Base-by-base conservation (phyloP, 2,113 vertebrate genomes). In the Peromyscus californicus region DNA sequence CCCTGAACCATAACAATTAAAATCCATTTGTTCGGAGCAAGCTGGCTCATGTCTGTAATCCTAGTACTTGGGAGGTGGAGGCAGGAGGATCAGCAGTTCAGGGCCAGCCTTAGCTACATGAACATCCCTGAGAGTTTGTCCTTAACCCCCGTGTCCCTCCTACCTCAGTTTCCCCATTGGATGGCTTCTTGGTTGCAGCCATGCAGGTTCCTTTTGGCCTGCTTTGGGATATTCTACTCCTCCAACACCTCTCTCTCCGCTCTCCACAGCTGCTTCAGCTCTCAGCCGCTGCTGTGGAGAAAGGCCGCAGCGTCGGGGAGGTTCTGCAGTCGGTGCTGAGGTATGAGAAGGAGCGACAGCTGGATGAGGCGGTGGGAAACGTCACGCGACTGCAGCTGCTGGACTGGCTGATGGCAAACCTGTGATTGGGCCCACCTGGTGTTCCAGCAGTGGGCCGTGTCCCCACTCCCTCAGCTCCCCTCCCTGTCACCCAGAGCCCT, bases 341-440 rank as follows among this genome's bases (percentile, higher is more conserved):
- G 88, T 98, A 98, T 0, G 97, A 98, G 96, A 98, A 98, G 90
- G 93, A 98, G 90, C 93, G 97, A 39, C 97, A 98, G 72, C 96
- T 98, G 94, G 93, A 98, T 0, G 97, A 98, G 94, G 98, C 98
- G 0, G 91, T 97, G 95, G 98, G 97, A 2, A 98, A 97, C 11
- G 85, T 98, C 11, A 95, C 96, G 2, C 85, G 93, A 83, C 89
- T 98, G 92, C 98, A 97, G 93, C 97, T 97, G 92, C 97, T 98
- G 95, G 98, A 98, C 96, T 97, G 97, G 96, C 97, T 98, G 97
- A 97, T 98, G 92, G 91, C 11, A 75, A 98, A 97, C 92, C 97
- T 93, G 39, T 97, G 95, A 98, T 48, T 1, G 0, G 17, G 9
- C 91, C 79, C 39, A 57, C 19, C n/a, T 5, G 89, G 69, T n/a